Evolutionary conservation across 2,888 invertebrate genomes (phyloP), one percentile per base, ranked within the genome.

Genomic region (Schizotus pectinicornis): DNA sequence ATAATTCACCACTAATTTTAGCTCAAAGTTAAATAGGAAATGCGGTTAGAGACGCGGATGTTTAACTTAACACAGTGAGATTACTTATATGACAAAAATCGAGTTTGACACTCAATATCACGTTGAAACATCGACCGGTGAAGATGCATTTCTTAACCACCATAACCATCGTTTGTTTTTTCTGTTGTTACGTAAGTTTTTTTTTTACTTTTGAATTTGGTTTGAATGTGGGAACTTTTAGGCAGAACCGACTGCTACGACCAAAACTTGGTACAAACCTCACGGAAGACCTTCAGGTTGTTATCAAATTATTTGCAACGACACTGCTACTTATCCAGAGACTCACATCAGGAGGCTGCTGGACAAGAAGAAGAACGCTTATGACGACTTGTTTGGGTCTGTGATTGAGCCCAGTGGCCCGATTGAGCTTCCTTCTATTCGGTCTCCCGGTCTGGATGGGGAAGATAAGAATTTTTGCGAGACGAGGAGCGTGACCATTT

Each of bases 381-480:
- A 52, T 11, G 5, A 33, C 14, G 37, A 37, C 22, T 11, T 49
- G 12, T 49, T 49, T 12, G 49, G 49, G 7, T 13, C 13, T 11
- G 54, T 37, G 1, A 7, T 54, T 6, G 54, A 31, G 3, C 54
- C 54, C 6, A 22, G 30, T 6, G 46, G 47, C n/a, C 9, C 33
- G 7, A 31, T 33, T 9, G 32, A 46, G 11, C 32, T 54, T 13
- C 37, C 32, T 3, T 22, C 5, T 2, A 22, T 22, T 22, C 13
- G 12, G 11, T 33, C 13, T 31, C 30, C 36, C n/a, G 12, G 7
- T 7, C 43, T 12, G 0, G 13, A 56, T 8, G 43, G 38, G 0
- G 13, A 56, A n/a, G 43, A 42, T 1, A 37, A 59, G 12, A 61
- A 62, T 36, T 46, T 65, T 8, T 66, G 66, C 33, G 55, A 51